Conservation (phyloP, 2,888 invertebrate genomes). For the Hydriomena furcata region DNA sequence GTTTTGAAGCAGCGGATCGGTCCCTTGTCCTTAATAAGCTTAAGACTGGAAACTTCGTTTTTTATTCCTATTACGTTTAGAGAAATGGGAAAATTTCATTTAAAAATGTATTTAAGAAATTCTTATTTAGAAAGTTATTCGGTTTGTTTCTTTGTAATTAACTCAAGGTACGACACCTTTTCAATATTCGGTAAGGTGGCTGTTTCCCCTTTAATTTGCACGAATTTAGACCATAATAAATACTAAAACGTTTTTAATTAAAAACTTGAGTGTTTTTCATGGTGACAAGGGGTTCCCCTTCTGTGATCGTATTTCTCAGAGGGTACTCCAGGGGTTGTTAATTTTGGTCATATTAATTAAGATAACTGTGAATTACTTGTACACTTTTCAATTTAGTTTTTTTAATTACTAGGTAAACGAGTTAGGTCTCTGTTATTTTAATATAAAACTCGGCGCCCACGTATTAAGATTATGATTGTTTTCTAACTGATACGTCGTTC, state of each 20-base stretch:
- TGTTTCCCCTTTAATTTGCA: conserved; percentile 48
- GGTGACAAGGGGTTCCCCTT: conserved; percentile 37
- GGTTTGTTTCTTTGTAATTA: conserved; percentile 62
- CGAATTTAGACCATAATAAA: conserved; percentile 47
- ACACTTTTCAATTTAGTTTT: conserved; percentile 20
- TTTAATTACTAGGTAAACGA: conserved; percentile 15
- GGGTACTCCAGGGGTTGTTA: conserved; percentile 28
- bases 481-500: too few relatives aligned
- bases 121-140: conserved; percentile 54
- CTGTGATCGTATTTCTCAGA: conserved; percentile 39
- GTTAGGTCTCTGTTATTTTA: conserved; percentile 45
- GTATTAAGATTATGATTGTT: too few relatives aligned
- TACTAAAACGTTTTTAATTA: conserved; percentile 52
- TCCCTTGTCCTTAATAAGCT: conserved; percentile 68
- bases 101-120: conserved; percentile 44
- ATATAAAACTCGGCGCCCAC: too few relatives aligned
- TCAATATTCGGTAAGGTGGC: conserved; percentile 42
- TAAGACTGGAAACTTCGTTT: conserved; percentile 46
- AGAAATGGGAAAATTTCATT: conserved; percentile 49
- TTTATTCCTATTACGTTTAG: conserved; percentile 60
- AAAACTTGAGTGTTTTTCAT: conserved; percentile 44
- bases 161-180: conserved; percentile 44
- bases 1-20: conserved; percentile 57
- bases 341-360: conserved; percentile 36
- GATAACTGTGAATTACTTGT: conserved; percentile 31